These are phyloP conservation scores for Augochlora pura DNA, from an alignment of 1,140 invertebrate genomes.

Conservation along the genomic window DNA sequence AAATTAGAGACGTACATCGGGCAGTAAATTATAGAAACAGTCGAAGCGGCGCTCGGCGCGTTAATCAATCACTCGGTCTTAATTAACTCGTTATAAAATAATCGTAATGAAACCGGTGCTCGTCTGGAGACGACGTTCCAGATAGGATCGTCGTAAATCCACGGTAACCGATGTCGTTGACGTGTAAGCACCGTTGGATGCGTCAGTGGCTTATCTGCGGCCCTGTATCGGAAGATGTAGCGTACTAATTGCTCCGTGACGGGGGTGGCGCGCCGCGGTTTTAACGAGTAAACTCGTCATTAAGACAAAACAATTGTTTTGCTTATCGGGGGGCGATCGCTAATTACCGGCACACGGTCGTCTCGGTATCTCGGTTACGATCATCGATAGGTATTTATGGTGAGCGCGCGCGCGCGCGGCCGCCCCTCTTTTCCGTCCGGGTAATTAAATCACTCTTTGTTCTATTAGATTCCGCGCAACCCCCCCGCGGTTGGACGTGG, in stretches of 20 bases:
- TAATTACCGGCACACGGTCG: conserved; percentile 25
- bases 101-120: neutral
- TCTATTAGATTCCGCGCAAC: conserved; percentile 16
- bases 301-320: conserved; percentile 47
- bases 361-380: conserved; percentile 37
- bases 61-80: neutral
- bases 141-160: neutral
- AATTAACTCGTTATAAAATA: conserved; percentile 13
- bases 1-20: too few relatives aligned
- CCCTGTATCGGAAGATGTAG: conserved; percentile 34
- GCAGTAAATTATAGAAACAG: too few relatives aligned
- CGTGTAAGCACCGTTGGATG: neutral
- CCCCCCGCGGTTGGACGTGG: neutral
- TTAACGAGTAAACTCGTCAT: conserved; percentile 48
- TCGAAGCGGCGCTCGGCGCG: too few relatives aligned
- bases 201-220: conserved; percentile 22
- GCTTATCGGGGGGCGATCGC: conserved; percentile 53
- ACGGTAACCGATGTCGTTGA: conserved; percentile 4
- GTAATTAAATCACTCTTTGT: conserved; percentile 58
- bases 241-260: conserved; percentile 47
- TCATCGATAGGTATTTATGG: conserved; percentile 33
- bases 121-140: neutral
- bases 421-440: neutral
- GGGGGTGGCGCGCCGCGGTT: conserved; percentile 25
- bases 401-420: neutral